Percentiles rank a stretch among this genome's conserved stretches.
These are phyloP conservation scores for Sarotherodon lohbergeri DNA, from an alignment of 2,113 vertebrate species.

Conservation along the genomic window DNA sequence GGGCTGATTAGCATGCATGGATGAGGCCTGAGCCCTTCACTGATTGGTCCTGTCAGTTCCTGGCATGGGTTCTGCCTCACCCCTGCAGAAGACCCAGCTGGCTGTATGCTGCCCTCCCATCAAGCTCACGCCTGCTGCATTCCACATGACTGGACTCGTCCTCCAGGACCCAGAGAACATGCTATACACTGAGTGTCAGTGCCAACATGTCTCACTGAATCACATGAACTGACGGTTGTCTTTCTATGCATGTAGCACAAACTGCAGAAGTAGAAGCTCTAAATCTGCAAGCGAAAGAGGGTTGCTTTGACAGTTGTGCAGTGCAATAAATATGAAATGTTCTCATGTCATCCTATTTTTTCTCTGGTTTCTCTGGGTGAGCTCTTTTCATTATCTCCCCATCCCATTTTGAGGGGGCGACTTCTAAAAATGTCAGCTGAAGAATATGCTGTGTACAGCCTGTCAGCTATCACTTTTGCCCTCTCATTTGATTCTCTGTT, in stretches of 20 bases:
- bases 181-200: not conserved
- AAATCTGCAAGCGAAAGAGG: not conserved
- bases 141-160: constrained; percentile 57
- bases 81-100: constrained; percentile 60
- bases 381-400: not conserved
- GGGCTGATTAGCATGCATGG: constrained; percentile 53
- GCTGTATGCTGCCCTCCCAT: constrained; percentile 15
- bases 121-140: constrained; percentile 49
- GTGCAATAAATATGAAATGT: not conserved
- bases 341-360: constrained; percentile 18
- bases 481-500: constrained; percentile 28
- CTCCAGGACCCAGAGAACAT: constrained; percentile 10
- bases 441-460: not conserved
- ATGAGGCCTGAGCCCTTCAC: constrained; percentile 25
- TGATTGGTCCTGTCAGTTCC: constrained; percentile 55
- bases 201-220: not conserved
- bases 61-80: constrained; percentile 41
- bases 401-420: not conserved
- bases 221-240: not conserved
- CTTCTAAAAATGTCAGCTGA: not conserved
- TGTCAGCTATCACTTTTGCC: constrained; percentile 20
- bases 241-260: not conserved
- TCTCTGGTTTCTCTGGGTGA: not conserved
- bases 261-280: not conserved
- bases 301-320: not conserved